Conservation (phyloP, 2,888 invertebrate species). For the Eupelmus urozonus region DNA sequence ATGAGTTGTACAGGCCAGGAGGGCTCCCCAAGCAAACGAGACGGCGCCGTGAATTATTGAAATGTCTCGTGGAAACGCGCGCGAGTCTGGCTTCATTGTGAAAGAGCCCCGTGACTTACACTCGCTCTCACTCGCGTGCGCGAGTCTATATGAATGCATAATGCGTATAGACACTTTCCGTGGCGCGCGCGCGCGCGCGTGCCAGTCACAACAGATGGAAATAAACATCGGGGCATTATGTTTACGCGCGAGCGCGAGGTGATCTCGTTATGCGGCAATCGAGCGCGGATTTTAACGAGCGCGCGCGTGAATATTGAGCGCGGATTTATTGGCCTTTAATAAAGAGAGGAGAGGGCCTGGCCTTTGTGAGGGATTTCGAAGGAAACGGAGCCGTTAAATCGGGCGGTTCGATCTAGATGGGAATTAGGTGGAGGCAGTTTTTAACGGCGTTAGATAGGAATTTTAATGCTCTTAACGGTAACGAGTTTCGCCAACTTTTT, state of each 20-base stretch:
- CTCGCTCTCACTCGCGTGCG: not conserved
- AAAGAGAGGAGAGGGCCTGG: no score
- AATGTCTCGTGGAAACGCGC: conserved; percentile 16
- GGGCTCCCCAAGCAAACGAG: not conserved
- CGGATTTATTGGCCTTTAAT: conserved; percentile 48
- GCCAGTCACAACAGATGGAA: conserved; percentile 36
- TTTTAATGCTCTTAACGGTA: not conserved
- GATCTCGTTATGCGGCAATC: conserved; percentile 51
- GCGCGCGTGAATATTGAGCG: conserved; percentile 32
- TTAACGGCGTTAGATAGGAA: not conserved
- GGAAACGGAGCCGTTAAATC: not conserved
- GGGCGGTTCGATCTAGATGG: not conserved
- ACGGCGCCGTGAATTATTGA: not conserved
- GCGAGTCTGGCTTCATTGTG: conserved; percentile 28
- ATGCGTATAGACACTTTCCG: conserved; percentile 16
- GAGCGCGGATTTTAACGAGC: conserved; percentile 47
- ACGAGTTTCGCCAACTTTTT: not conserved
- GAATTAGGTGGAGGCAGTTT: not conserved
- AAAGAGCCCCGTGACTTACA: conserved; percentile 18
- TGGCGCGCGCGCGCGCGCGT: not conserved
- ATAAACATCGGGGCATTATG: conserved; percentile 37
- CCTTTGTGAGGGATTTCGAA: conserved; percentile 23
- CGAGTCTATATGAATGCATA: conserved; percentile 43
- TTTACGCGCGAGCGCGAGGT: not conserved
- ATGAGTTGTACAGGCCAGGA: conserved; percentile 13